Base-by-base conservation (phyloP, 2,113 vertebrate genomes). In the Ranitomeya variabilis region DNA sequence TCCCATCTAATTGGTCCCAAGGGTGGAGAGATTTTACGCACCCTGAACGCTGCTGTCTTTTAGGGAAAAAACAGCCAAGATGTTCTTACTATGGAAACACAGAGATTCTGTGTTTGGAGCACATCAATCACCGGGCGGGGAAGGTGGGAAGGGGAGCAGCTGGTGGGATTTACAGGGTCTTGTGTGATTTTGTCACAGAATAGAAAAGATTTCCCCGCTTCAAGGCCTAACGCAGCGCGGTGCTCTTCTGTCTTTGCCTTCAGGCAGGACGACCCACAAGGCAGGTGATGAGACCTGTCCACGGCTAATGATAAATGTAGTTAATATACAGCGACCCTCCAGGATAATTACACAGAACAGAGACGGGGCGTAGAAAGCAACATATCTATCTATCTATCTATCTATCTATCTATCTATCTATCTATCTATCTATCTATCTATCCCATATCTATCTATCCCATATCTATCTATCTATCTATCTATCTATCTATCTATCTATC, bases 1-100 rank as follows among this genome's bases (percentile, higher is more conserved):
- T 91, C 85, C 92, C 77, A 10, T 77, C 89, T 94, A 94, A 94
- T 93, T 93, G 91, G 92, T 87, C 92, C 86, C 92, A 0, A 3
- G 93, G 90, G 93, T 90, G 1, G n/a, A 3, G 79, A 69, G 80
- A 52, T 93, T 92, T 90, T 87, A 88, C 87, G 88, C 90, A 92
- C 91, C 93, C 86, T 89, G 90, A 90, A 90, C 86, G 82, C 67
- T 87, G 79, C 19, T 31, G 7, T 57, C 59, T 77, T 76, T 83
- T n/a, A 8, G 3, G 4, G 18, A 90, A 67, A 7, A 51, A 45
- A 10, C 71, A 55, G 19, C 4, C 45, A 69, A 90, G 79, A 87
- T 55, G 7, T 67, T 31, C 0, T n/a, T 11, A 60, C 0, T 78
- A 55, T 78, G 5, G 71, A 84, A 69, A 31, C n/a, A n/a, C 37